These are phyloP conservation scores for Tenthredo mesomela DNA, from an alignment of 2,888 invertebrate genomes.

Conservation along the genomic window DNA sequence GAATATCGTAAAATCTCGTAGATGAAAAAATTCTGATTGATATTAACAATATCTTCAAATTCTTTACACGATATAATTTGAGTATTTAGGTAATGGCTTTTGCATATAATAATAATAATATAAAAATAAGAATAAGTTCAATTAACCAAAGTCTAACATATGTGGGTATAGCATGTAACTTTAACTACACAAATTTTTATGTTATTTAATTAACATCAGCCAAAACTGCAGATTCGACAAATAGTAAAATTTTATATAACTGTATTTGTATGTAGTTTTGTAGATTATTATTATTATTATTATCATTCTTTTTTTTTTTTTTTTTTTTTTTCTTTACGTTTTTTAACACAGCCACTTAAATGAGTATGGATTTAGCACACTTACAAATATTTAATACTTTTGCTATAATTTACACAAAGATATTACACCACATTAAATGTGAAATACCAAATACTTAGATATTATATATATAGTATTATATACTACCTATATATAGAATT, in stretches of 20 bases:
- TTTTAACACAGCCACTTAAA: slow-evolving; percentile 45
- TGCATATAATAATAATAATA: neutral
- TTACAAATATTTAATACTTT: neutral
- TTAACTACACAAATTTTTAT: neutral
- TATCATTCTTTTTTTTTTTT: neutral
- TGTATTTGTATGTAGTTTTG: neutral
- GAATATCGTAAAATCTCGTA: neutral
- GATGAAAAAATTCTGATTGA: neutral
- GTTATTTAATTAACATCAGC: neutral
- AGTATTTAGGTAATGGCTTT: neutral
- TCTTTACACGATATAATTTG: neutral
- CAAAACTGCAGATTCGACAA: no score
- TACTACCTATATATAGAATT: neutral
- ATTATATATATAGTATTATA: neutral
- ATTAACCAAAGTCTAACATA: neutral
- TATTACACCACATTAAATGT: slow-evolving; percentile 28
- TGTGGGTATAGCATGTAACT: neutral
- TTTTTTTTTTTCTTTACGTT: neutral
- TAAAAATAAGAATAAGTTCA: neutral
- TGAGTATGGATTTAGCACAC: slow-evolving; percentile 36
- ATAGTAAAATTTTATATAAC: neutral
- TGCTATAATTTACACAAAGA: slow-evolving; percentile 15
- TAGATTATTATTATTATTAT: neutral
- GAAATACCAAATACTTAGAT: neutral
- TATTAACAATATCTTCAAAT: neutral